Base-by-base conservation (phyloP, 1,140 invertebrate species). In the Dinothrombium tinctorium region DNA sequence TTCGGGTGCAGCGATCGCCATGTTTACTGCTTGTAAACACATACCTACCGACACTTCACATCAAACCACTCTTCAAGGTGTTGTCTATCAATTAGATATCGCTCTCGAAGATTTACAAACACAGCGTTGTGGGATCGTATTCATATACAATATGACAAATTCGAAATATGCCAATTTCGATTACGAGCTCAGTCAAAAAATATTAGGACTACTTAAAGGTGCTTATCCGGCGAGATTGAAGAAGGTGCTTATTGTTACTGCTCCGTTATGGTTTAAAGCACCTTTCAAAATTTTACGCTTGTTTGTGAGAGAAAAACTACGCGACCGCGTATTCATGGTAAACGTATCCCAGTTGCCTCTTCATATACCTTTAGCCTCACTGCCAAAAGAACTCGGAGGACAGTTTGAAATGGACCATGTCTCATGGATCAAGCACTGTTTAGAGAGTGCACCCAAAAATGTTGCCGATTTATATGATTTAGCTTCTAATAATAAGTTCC, bases 111-210 rank as follows among this genome's bases (percentile, higher is more conserved):
- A 81, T 49, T 62, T 74, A 38, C 73, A 87, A 49, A 94, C 89
- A 3, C 89, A 95, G 63, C 72, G 76, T 48, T 73, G 79, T 51
- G 90, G 90, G 7, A 70, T 96, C 40, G 80, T 95, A 12, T 95
- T 96, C 59, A 84, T 96, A 43, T 96, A 95, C 64, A 87, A 95
- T 59, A 96, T 96, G 90, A 84, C 82, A 19, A 82, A 83, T 56
- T 94, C 87, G 41, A 92, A 89, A 62, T 53, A 50, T 42, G 40
- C 51, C 12, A 53, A 95, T 68, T 95, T 95, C 57, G 89, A 96
- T 61, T 94, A 94, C 55, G 86, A 94, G 54, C 67, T 96, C 28
- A 90, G 84, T 41, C 83, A 90, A 60, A 94, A 95, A 63, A 94
- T 96, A 53, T 70, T 96, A 41, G 89, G 78, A 26, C 68, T 96